Evolutionary conservation across 1,140 invertebrate genomes (phyloP), one percentile per base, ranked within the genome.

Genomic region (Aphelinus atriplicis): DNA sequence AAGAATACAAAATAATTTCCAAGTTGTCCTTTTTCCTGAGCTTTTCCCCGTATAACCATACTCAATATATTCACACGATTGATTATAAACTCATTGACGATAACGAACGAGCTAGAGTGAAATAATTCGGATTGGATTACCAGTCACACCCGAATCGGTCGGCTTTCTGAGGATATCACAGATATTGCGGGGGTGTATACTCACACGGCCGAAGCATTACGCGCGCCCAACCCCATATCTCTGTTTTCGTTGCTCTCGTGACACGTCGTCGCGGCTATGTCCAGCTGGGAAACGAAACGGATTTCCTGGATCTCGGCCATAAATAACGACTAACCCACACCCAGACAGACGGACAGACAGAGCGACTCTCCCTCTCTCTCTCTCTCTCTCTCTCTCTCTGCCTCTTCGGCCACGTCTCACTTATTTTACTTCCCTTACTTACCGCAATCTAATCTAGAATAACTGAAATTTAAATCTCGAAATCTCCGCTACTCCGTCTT

Each of bases 221-320:
- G 26, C 3, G 3, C n/a, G 3, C 10, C 43, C 45, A n/a, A 1
- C 43, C 45, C 7, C 61, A 47, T 46, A 10, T n/a, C 3, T 47
- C 62, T 62, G 45, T 50, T 53, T 63, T 50, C 53, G 55, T 72
- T 9, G 3, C 71, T 64, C 56, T 42, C 43, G 50, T 9, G 66
- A 43, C 48, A 69, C 66, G 60, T 70, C 67, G 58, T 69, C 65
- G 55, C 48, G 45, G 7, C 51, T 5, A 43, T 43, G 53, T 57
- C 62, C 46, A 48, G 46, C 66, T 45, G 63, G 58, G 47, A 71
- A 75, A 58, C 68, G 71, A 73, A 73, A 66, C 71, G 71, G 63
- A 75, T 75, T 75, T 71, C 61, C 73, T 65, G 61, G 62, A 75
- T 75, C 63, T 61, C n/a, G 7, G 55, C 68, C 73, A 75, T 75